Evolutionary conservation across 1,140 invertebrate genomes (phyloP), one percentile per base, ranked within the genome.

Genomic region (Zaprionus ghesquierei): DNA sequence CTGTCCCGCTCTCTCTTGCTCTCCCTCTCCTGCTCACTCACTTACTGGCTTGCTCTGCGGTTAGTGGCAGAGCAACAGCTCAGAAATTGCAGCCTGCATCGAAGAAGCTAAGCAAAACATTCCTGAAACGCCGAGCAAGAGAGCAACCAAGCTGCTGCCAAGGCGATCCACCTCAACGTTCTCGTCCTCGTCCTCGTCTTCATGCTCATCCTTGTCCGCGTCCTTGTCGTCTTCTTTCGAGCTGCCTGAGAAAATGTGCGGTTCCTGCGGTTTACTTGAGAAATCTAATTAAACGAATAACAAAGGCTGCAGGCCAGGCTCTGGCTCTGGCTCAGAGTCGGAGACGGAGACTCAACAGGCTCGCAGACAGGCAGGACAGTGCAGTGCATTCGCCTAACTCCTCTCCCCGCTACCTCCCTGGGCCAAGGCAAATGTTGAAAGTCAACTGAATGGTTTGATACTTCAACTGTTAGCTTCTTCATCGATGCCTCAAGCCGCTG

Each of bases 281-380:
- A 89, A 89, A 89, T 89, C 86, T 89, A 89, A 89, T 89, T 89
- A 89, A 85, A 89, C 76, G 79, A 85, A 90, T 84, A 87, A 77
- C 84, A 84, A 81, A 73, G 77, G 68, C 82, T 41, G 82, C 75
- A 58, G 64, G 31, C 81, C 51, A 41, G 35, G n/a, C n/a, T n/a
- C n/a, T n/a, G n/a, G n/a, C n/a, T n/a, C n/a, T n/a, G n/a, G n/a
- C n/a, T n/a, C 35, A 15, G 35, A 9, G 35, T 46, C 64, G 22
- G 44, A 60, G 18, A 18, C 9, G 44, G 18, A 33, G 13, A 20
- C 15, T 18, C 27, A 12, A 15, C 51, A 38, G 59, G 25, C 27
- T 50, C 31, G 10, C 1, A 5, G 13, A 5, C 13, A 15, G 5
- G 31, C 55, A 76, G 75, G 63, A 73, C 69, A 71, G 31, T 65